Evolutionary conservation across 2,888 invertebrate species (phyloP), one percentile per base, ranked within the genome.

Genomic region (Agrotis exclamationis): DNA sequence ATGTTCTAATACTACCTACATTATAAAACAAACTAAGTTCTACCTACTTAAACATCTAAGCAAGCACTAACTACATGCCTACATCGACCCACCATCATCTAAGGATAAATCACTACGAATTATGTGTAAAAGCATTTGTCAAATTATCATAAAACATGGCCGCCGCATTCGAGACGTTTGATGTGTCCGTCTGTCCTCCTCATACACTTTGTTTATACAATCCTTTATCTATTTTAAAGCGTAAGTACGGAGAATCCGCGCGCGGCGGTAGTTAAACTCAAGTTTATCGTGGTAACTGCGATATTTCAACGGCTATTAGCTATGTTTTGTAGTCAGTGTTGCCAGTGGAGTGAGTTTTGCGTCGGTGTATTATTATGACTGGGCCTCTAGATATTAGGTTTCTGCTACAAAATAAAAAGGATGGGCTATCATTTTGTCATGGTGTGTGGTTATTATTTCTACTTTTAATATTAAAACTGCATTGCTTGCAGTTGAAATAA

Each of bases 121-220:
- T 70, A 70, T 63, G 67, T 68, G 58, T 77, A 54, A 74, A 69
- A 81, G 69, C 70, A 73, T 74, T 75, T 84, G 82, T 77, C 82
- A 84, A 75, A 82, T 82, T 63, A 74, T 63, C 83, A 79, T 82
- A 77, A 79, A 79, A 79, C 69, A 69, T 68, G 50, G 47, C 53
- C 16, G 65, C 6, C 53, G 53, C 74, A 74, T 82, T 70, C 39
- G 63, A 58, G 70, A 72, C 76, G 78, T 83, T 82, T 84, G 85
- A 83, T 85, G 79, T 83, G 85, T 85, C 83, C 85, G 82, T 83
- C 84, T 82, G 85, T 85, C 83, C 63, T 85, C 83, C 63, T 65
- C 78, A 69, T 64, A 68, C 84, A 76, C 65, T 83, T 73, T 79
- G 78, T 85, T 83, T 73, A 56, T 58, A 71, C 76, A 70, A 85